Percentiles rank a stretch among this genome's conserved stretches.
These are phyloP conservation scores for Lasioglossum pauxillum DNA, from an alignment of 2,888 invertebrate genomes.

Conservation along the genomic window DNA sequence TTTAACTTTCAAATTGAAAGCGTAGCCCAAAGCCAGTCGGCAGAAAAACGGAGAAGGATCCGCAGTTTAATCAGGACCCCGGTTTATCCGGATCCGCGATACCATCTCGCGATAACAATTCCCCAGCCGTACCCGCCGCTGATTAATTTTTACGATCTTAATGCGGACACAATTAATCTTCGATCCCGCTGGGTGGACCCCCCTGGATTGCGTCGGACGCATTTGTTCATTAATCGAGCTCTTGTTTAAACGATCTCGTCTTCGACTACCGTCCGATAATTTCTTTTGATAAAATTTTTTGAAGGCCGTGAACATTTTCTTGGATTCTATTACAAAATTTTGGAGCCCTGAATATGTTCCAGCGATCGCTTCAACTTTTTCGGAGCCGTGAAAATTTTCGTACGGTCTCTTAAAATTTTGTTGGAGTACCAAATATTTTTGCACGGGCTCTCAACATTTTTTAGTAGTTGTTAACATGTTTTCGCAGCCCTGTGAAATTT, in stretches of 20 bases:
- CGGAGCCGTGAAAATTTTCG: not conserved
- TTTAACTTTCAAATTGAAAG: conserved; percentile 72
- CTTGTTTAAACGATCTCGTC: not conserved
- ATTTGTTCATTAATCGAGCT: not conserved
- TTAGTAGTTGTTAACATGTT: not conserved
- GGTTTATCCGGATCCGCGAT: conserved; percentile 43
- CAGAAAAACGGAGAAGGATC: conserved; percentile 20
- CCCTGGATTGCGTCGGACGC: not conserved
- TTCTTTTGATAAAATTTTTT: not conserved
- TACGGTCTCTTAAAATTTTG: not conserved
- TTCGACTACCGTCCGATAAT: not conserved
- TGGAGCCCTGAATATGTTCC: not conserved
- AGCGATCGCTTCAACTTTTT: not conserved
- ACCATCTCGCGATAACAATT: conserved; percentile 45
- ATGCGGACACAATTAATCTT: conserved; percentile 36
- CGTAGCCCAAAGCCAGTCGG: conserved; percentile 25
- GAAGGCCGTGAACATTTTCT: not conserved
- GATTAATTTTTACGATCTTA: conserved; percentile 47
- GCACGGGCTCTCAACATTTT: not conserved
- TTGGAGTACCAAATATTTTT: not conserved
- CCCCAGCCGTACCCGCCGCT: conserved; percentile 20
- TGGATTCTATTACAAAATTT: not conserved
- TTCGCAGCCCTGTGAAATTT: not conserved
- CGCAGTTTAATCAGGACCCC: conserved; percentile 50
- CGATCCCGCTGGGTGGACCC: not conserved